Conservation (phyloP, 2,888 invertebrate species). For the Leptarthrus brevirostris region DNA sequence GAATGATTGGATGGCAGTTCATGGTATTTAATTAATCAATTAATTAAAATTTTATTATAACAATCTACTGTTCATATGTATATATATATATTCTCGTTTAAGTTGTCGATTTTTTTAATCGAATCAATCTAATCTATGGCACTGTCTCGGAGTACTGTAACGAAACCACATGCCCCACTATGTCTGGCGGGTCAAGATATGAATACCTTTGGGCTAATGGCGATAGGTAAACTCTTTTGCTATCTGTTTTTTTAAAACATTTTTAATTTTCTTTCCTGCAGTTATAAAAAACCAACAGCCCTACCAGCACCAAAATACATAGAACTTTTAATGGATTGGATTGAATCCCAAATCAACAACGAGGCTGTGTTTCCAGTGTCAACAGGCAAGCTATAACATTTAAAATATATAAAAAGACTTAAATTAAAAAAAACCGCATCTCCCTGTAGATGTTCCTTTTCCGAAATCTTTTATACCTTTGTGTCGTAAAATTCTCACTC, state of each 20-base stretch:
- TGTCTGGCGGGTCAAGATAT: conserved; percentile 90
- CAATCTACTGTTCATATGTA: not conserved
- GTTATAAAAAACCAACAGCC: conserved; percentile 80
- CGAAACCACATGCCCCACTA: conserved; percentile 84
- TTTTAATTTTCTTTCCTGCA: conserved; percentile 47
- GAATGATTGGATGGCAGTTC: conserved; percentile 93
- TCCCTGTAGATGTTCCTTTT: conserved; percentile 82
- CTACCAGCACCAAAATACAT: conserved; percentile 88
- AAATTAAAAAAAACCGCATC: conserved; percentile 17
- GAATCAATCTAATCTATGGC: conserved; percentile 92
- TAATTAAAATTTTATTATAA: not conserved
- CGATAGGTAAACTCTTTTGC: conserved; percentile 67
- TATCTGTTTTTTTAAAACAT: not conserved
- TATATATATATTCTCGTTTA: conserved; percentile 57
- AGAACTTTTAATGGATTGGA: conserved; percentile 89
- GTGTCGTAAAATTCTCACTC: conserved; percentile 87
- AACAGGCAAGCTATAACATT: conserved; percentile 67
- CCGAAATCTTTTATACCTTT: conserved; percentile 83
- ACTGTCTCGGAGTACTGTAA: conserved; percentile 89
- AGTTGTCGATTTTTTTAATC: conserved; percentile 95
- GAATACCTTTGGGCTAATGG: conserved; percentile 94
- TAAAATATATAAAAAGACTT: not conserved
- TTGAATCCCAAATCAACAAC: conserved; percentile 89
- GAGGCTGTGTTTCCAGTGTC: conserved; percentile 87
- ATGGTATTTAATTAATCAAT: conserved; percentile 72